Evolutionary conservation across 1,140 invertebrate species (phyloP).

Genomic region (Drosophila oshimai): DNA sequence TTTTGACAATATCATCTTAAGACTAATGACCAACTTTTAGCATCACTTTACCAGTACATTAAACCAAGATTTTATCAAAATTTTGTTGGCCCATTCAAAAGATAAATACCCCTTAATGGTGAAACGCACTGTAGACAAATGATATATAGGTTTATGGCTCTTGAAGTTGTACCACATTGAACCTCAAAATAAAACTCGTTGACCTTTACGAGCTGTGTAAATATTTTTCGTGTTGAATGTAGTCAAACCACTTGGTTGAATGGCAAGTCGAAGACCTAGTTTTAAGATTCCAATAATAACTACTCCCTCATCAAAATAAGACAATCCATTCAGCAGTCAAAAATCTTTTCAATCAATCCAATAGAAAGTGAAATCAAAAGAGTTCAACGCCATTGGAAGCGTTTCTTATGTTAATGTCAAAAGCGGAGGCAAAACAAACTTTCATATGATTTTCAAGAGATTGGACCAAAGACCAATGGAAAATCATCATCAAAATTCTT

Average conservation of each 20-base stretch:
- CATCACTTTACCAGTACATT: too few relatives aligned
- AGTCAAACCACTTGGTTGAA: constrained; percentile 40
- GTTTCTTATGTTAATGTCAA: constrained; percentile 56
- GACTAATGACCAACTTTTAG: too few relatives aligned
- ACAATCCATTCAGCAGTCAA: neutral
- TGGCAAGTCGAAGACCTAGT: constrained; percentile 16
- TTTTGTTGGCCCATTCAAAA: neutral
- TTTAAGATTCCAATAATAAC: constrained; percentile 5
- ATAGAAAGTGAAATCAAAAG: constrained; percentile 65
- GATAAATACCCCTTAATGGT: neutral
- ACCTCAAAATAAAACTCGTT: constrained; percentile 56
- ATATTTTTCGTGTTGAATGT: constrained; percentile 38
- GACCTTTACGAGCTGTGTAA: constrained; percentile 71
- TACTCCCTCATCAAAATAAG: constrained; percentile 16
- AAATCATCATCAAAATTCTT: constrained; percentile 44
- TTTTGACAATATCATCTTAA: too few relatives aligned
- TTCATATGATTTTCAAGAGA: constrained; percentile 16
- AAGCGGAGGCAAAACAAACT: constrained; percentile 12
- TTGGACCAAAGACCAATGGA: neutral
- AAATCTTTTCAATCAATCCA: constrained; percentile 19
- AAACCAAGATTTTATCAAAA: too few relatives aligned
- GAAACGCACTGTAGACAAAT: constrained; percentile 30
- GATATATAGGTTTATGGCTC: constrained; percentile 63
- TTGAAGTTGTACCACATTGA: constrained; percentile 56
- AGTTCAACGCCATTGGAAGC: constrained; percentile 42